Percentiles rank a stretch among this genome's conserved stretches.
Evolutionary conservation across 2,888 invertebrate genomes (phyloP).

Genomic region (Cerastis rubricosa): DNA sequence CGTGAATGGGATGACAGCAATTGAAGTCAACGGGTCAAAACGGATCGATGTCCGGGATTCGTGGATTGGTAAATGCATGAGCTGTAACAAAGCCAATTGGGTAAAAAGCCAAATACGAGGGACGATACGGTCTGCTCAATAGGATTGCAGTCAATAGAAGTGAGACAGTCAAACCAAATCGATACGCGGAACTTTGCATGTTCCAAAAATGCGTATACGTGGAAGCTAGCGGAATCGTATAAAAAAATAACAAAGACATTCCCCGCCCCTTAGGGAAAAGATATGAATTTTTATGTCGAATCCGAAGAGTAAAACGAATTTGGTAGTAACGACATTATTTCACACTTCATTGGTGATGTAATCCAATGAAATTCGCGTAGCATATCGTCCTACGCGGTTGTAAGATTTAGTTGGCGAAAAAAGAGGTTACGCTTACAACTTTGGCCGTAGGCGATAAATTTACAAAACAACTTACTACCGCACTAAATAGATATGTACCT

Average conservation of each 20-base stretch:
- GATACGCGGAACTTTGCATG: not conserved
- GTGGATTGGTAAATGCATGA: constrained; percentile 8
- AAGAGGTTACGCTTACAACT: constrained; percentile 37
- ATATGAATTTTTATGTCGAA: constrained; percentile 31
- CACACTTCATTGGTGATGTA: constrained; percentile 25
- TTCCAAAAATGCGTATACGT: constrained; percentile 22
- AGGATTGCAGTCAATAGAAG: constrained; percentile 16
- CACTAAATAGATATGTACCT: not conserved
- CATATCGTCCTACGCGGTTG: constrained; percentile 45
- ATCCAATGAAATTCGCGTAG: constrained; percentile 21
- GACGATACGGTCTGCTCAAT: constrained; percentile 13
- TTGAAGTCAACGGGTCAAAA: constrained; percentile 28
- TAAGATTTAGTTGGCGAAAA: constrained; percentile 31
- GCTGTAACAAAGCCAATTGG: constrained; percentile 4
- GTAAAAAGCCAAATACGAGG: too few relatives aligned
- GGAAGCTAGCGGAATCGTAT: not conserved
- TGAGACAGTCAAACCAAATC: constrained; percentile 13
- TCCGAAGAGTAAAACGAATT: constrained; percentile 28
- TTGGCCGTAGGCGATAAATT: constrained; percentile 29
- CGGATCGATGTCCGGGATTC: constrained; percentile 24
- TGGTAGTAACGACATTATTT: constrained; percentile 39
- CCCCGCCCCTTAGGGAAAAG: not conserved
- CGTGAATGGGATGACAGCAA: constrained; percentile 39
- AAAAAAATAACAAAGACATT: constrained; percentile 14
- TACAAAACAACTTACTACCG: constrained; percentile 12